Conservation (phyloP, 2,113 vertebrate genomes). For the Hemichromis elongatus region DNA sequence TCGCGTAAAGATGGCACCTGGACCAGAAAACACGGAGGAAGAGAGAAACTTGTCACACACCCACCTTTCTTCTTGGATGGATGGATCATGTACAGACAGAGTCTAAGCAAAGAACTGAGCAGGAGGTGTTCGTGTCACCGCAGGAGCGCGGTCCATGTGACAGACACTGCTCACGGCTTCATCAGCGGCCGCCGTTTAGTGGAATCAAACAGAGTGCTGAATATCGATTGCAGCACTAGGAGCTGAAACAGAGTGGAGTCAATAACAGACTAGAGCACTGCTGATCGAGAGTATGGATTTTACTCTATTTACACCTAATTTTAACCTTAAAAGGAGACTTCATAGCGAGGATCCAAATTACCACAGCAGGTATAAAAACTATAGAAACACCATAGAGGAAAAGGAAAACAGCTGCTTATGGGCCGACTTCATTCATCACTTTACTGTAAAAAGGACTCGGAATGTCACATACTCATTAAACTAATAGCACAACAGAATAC, state of each 20-base stretch:
- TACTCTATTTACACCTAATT: not conserved
- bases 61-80: not conserved
- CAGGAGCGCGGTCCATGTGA: not conserved
- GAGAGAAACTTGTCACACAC: not conserved
- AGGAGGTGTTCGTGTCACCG: not conserved
- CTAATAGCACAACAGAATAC: not conserved
- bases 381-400: not conserved
- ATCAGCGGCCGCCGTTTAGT: not conserved
- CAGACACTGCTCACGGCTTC: not conserved
- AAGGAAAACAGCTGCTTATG: not conserved
- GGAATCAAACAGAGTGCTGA: not conserved
- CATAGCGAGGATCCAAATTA: not conserved
- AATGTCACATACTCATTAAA: too few relatives aligned
- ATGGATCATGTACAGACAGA: not conserved
- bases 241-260: slow-evolving; percentile 7
- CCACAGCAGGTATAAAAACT: not conserved
- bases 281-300: slow-evolving; percentile 16
- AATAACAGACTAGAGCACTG: not conserved
- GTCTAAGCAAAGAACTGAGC: not conserved
- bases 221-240: slow-evolving; percentile 3
- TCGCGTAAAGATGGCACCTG: not conserved
- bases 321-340: not conserved
- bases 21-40: not conserved
- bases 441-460: not conserved
- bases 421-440: not conserved